Conservation (phyloP, 2,888 invertebrate species). For the Tubiluchus corallicola region DNA sequence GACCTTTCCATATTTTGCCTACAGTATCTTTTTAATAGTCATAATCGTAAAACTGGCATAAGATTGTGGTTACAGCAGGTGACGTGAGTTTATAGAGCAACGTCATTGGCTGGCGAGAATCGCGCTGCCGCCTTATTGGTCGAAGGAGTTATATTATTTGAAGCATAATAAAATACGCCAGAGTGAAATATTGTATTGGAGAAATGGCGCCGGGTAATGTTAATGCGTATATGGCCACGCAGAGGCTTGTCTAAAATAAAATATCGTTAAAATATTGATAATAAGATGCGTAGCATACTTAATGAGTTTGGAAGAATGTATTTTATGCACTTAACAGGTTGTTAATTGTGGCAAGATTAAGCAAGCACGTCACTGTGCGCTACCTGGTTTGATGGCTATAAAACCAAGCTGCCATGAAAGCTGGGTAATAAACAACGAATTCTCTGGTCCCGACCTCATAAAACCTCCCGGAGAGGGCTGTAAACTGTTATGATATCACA, state of each 20-base stretch:
- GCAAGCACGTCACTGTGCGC: not conserved
- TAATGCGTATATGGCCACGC: not conserved
- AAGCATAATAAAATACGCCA: not conserved
- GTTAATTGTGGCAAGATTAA: too few relatives aligned
- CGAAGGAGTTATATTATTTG: not conserved
- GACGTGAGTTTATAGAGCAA: not conserved
- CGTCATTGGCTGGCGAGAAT: not conserved
- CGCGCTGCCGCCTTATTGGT: not conserved
- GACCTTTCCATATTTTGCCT: too few relatives aligned
- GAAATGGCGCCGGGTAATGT: not conserved
- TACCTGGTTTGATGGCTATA: not conserved
- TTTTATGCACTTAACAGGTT: too few relatives aligned
- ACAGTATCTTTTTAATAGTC: not conserved
- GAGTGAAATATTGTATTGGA: not conserved
- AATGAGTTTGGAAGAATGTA: too few relatives aligned
- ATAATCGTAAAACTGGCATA: not conserved
- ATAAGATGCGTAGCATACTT: too few relatives aligned
- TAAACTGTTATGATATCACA: not conserved
- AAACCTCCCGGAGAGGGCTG: not conserved
- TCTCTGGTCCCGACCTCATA: slow-evolving; percentile 1
- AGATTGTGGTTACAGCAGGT: not conserved
- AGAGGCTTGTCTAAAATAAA: too few relatives aligned
- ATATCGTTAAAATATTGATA: too few relatives aligned
- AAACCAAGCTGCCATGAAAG: slow-evolving; percentile 1
- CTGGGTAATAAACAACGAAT: slow-evolving; percentile 1